Evolutionary conservation across 2,113 vertebrate genomes (phyloP).

Genomic region (Ifrita kowaldi): DNA sequence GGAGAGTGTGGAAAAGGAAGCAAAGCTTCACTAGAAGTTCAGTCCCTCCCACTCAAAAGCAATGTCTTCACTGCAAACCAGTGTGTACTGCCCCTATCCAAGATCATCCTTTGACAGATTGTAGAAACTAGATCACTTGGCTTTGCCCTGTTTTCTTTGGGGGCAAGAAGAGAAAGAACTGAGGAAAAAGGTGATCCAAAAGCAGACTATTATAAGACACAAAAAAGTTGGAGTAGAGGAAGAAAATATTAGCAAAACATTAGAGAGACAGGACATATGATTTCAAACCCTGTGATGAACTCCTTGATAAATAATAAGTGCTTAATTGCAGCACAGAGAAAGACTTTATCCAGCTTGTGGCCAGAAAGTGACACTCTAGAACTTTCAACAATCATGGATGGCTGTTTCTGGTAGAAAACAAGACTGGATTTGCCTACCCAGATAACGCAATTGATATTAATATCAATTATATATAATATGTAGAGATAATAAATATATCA

Average conservation of each 20-base stretch:
- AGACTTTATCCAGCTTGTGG: neutral
- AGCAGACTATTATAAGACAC: neutral
- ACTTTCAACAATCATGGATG: neutral
- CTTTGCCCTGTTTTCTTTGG: neutral
- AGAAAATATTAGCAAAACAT: neutral
- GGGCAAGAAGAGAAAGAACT: neutral
- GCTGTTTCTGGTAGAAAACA: neutral
- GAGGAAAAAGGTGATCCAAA: neutral
- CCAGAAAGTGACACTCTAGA: neutral
- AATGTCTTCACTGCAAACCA: neutral
- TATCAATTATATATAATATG: neutral
- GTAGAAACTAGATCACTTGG: neutral
- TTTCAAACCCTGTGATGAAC: neutral
- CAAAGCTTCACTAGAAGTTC: neutral
- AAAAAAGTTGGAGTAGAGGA: neutral
- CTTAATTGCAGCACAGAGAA: neutral
- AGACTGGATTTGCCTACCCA: neutral
- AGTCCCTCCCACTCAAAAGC: neutral
- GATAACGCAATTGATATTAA: neutral
- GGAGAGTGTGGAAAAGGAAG: neutral
- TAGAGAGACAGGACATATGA: neutral
- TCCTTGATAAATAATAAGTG: neutral
- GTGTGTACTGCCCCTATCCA: neutral
- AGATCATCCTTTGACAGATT: neutral
- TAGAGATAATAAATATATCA: neutral